Evolutionary conservation across 2,113 vertebrate genomes (phyloP).

Genomic region (Agapornis roseicollis): DNA sequence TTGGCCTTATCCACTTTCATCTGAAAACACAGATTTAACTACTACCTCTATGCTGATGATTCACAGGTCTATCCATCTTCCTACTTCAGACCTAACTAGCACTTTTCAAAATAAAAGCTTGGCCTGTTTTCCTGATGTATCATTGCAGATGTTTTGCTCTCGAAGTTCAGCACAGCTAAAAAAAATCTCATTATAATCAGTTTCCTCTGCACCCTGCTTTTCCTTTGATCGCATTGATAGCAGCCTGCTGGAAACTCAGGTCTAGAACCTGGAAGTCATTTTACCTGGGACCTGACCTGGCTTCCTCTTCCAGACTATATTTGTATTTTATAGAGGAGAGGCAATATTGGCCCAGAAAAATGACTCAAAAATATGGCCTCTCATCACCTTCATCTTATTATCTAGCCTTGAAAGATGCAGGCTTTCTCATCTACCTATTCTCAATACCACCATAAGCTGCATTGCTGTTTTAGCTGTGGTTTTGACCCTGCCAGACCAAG

Average conservation of each 20-base stretch:
- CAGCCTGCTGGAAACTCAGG: neutral
- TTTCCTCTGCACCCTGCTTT: neutral
- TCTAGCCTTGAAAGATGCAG: neutral
- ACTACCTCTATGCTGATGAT: constrained; percentile 33
- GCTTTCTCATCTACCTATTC: neutral
- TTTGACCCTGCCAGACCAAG: neutral
- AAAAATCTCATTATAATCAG: neutral
- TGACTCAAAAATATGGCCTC: neutral
- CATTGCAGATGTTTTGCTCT: constrained; percentile 15
- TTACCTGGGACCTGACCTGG: neutral
- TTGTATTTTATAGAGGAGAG: neutral
- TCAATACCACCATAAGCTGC: neutral
- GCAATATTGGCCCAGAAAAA: neutral
- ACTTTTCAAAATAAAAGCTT: constrained; percentile 43
- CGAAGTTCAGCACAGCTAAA: neutral
- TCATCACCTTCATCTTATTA: neutral
- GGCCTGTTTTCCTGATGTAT: neutral
- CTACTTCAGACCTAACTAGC: neutral
- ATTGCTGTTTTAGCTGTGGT: neutral
- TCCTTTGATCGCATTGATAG: neutral
- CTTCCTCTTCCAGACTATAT: neutral
- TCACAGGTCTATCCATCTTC: constrained; percentile 27
- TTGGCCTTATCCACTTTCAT: constrained; percentile 49
- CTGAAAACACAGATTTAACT: constrained; percentile 25
- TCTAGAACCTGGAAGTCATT: constrained; percentile 11